Base-by-base conservation (phyloP, 1,140 invertebrate species). In the Schlechtendalia chinensis region DNA sequence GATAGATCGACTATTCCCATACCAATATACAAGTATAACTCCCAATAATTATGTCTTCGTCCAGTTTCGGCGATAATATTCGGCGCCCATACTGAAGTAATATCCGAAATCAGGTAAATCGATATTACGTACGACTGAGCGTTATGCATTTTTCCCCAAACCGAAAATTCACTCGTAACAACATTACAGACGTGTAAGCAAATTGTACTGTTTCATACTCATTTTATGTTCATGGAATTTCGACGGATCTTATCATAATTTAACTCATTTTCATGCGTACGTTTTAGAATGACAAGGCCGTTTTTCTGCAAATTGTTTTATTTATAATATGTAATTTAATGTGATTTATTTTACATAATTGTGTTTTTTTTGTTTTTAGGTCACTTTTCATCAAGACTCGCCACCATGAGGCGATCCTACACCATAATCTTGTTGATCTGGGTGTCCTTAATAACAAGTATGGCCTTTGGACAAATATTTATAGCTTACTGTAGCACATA, bases 341-440 rank as follows among this genome's bases (percentile, higher is more conserved):
- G n/a, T 14, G 16, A 69, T 24, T 22, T 50, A 17, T 24, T 27
- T 69, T 27, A 27, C 14, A 14, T 50, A 50, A 67, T 67, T 69
- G 47, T 50, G 22, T 24, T 50, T 50, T n/a, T 17, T 63, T 63
- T 72, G 10, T 72, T 77, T 79, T 27, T 14, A 79, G 75, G 56
- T 79, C 45, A 59, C 4, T 59, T 27, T 24, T 24, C 32, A 19
- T 63, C 32, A 45, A 79, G 1, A 27, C 22, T 50, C 22, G 16
- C 39, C 75, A 79, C 22, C 45, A 79, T 79, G 75, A 79, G 22
- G 58, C 75, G 58, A 79, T 63, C 75, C 22, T 47, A 79, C 75
- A 61, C 54, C 14, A 19, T 63, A 63, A 63, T 79, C 58, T 63
- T 79, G 75, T 63, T 79, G 58, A 22, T 58, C 58, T 63, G 58